Percentiles rank a stretch among this genome's conserved stretches.
Conservation (phyloP, 2,888 invertebrate genomes). For the Watsonalla cultraria region DNA sequence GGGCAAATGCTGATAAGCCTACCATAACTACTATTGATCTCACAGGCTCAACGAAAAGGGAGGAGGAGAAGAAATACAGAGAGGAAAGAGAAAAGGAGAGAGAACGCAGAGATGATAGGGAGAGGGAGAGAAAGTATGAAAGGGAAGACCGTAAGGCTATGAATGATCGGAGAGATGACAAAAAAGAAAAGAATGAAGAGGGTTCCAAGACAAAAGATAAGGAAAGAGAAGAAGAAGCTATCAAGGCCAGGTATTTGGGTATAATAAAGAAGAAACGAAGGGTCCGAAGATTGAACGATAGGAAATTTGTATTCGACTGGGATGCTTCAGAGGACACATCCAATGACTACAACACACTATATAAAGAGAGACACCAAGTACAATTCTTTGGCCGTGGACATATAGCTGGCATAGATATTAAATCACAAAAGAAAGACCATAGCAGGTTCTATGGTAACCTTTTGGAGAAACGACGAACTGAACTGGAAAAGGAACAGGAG, state of each 20-base stretch:
- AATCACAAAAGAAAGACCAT: slow-evolving; percentile 96
- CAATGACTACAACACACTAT: slow-evolving; percentile 97
- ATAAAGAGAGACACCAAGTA: slow-evolving; percentile 97
- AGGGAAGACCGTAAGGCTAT: slow-evolving; percentile 67
- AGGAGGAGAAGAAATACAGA: slow-evolving; percentile 59
- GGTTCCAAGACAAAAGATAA: slow-evolving; percentile 85
- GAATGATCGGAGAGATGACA: slow-evolving; percentile 68
- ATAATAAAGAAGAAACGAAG: slow-evolving; percentile 95
- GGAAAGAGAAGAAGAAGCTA: slow-evolving; percentile 95
- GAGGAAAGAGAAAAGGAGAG: slow-evolving; percentile 68
- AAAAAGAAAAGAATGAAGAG: slow-evolving; percentile 75
- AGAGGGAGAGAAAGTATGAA: slow-evolving; percentile 64
- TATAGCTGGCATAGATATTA: slow-evolving; percentile 98
- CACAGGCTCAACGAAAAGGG: slow-evolving; percentile 71
- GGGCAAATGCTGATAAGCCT: slow-evolving; percentile 80
- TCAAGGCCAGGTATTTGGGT: slow-evolving; percentile 96
- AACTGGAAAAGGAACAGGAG: slow-evolving; percentile 98
- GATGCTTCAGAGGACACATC: slow-evolving; percentile 99
- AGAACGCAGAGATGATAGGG: slow-evolving; percentile 81
- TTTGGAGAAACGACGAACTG: slow-evolving; percentile 95
- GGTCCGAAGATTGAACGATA: slow-evolving; percentile 95
- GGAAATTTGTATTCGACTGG: slow-evolving; percentile 99
- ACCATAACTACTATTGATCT: slow-evolving; percentile 65
- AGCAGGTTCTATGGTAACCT: slow-evolving; percentile 98
- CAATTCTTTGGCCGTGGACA: slow-evolving; percentile 99